Base-by-base conservation (phyloP, 2,888 invertebrate species). In the Halocaridina rubra region DNA sequence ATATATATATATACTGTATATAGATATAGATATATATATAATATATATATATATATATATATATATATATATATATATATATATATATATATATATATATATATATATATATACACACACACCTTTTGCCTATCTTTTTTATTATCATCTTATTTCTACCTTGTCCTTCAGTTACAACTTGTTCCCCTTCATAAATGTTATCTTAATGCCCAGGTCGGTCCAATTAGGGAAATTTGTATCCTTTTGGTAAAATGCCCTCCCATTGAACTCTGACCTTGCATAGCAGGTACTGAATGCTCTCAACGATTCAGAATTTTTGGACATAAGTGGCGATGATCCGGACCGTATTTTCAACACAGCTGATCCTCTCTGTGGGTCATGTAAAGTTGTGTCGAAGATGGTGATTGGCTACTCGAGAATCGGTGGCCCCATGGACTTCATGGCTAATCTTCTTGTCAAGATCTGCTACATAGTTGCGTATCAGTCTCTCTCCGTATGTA, bases 401-500 rank as follows among this genome's bases (percentile, higher is more conserved):
- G 82, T 82, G 22, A 75, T 85, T 3, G 82, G 79, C 1, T 87
- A 82, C 13, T 61, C 74, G 2, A 64, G 82, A 8, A 10, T 85
- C 0, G 82, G 82, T 1, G 85, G 75, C 2, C 85, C 87, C 5
- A 79, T 80, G 0, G 69, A 82, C 24, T 71, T 85, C 19, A 71
- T 87, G 76, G 81, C 80, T 24, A 80, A 64, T n/a, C 59, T 82
- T 10, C 72, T 87, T n/a, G 81, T 79, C 10, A 88, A 80, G 61
- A 81, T 84, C n/a, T 86, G 84, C 59, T 86, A 77, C 46, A 59
- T 81, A 27, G 32, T 86, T 1, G 75, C 46, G 1, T 84, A 86
- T 33, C 33, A 80, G n/a, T 80, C 77, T 10, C 33, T 84, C 0
- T 8, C 72, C 0, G 86, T 86, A 16, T 86, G 84, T 32, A 33